A percentile compares a stretch with the other conserved stretches of the same genome.
Evolutionary conservation across 1,140 invertebrate species (phyloP).

Genomic region (Caenorhabditis briggsae): DNA sequence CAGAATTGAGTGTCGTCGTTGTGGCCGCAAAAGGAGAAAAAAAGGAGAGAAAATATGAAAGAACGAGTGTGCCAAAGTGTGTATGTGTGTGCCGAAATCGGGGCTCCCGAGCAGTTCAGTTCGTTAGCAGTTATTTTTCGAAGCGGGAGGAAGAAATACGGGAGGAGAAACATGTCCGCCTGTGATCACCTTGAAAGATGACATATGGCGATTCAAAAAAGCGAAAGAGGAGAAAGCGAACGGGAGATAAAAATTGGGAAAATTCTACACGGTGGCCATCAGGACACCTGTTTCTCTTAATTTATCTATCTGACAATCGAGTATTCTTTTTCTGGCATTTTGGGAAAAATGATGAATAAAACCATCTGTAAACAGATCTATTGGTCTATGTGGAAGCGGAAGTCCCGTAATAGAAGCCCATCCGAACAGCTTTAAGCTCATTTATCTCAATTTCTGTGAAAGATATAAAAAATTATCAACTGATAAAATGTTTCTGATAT

Average conservation of each 20-base stretch:
- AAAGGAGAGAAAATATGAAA: constrained; percentile 24
- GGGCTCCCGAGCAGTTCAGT: background rate
- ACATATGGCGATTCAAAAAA: background rate
- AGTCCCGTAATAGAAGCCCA: too few species aligned
- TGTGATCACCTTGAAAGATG: background rate
- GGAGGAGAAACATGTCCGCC: background rate
- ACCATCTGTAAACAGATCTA: too few species aligned
- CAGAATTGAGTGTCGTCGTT: constrained; percentile 29
- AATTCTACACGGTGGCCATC: background rate
- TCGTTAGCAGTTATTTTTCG: background rate
- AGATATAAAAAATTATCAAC: too few species aligned
- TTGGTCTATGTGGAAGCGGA: too few species aligned
- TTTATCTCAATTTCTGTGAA: too few species aligned
- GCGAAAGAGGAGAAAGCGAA: background rate
- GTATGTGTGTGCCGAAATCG: background rate
- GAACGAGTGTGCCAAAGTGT: constrained; percentile 32
- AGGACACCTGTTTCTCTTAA: constrained; percentile 10
- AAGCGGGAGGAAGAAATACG: background rate
- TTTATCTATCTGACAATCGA: too few species aligned
- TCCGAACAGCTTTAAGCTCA: too few species aligned
- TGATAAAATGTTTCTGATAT: too few species aligned
- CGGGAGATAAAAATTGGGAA: background rate
- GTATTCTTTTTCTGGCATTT: too few species aligned
- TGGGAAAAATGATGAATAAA: too few species aligned
- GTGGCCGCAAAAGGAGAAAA: background rate